Percentiles rank a stretch among this genome's conserved stretches.
These are phyloP conservation scores for Lochmaea crataegi DNA, from an alignment of 2,888 invertebrate species.

Conservation along the genomic window DNA sequence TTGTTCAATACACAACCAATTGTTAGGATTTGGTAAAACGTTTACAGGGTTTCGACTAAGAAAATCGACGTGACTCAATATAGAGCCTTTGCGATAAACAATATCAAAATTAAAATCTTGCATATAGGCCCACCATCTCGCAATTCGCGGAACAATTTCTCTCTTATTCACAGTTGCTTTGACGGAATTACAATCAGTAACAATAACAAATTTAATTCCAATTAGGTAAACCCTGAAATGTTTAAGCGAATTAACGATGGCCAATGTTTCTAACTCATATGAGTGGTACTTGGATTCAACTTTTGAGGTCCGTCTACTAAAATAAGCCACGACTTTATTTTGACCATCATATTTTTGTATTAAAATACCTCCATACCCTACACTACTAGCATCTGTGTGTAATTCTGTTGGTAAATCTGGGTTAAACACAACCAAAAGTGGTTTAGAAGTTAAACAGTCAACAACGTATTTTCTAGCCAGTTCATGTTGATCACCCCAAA, in stretches of 20 bases:
- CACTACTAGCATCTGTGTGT: slow-evolving; percentile 48
- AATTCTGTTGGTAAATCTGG: slow-evolving; percentile 41
- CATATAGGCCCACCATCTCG: slow-evolving; percentile 51
- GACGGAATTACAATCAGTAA: slow-evolving; percentile 57
- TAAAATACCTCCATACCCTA: slow-evolving; percentile 37
- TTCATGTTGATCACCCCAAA: slow-evolving; percentile 27
- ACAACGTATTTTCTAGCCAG: slow-evolving; percentile 23
- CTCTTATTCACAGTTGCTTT: slow-evolving; percentile 51
- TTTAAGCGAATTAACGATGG: slow-evolving; percentile 51
- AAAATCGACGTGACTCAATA: slow-evolving; percentile 39
- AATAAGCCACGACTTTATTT: slow-evolving; percentile 31
- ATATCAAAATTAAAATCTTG: slow-evolving; percentile 50
- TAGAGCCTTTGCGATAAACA: slow-evolving; percentile 42
- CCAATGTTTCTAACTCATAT: slow-evolving; percentile 55
- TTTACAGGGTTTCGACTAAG: slow-evolving; percentile 40
- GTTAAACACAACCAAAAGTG: slow-evolving; percentile 44
- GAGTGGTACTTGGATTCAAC: slow-evolving; percentile 40
- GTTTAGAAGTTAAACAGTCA: slow-evolving; percentile 40
- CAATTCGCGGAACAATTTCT: slow-evolving; percentile 44
- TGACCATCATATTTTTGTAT: slow-evolving; percentile 26
- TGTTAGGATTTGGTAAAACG: not conserved
- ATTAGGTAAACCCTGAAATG: slow-evolving; percentile 53
- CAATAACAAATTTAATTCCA: slow-evolving; percentile 48
- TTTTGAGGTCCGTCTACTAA: slow-evolving; percentile 20
- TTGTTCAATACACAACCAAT: slow-evolving; percentile 30